phyloP scores from a whole-genome alignment of 2,888 invertebrate species.

The Dicyrtomina minuta region DNA sequence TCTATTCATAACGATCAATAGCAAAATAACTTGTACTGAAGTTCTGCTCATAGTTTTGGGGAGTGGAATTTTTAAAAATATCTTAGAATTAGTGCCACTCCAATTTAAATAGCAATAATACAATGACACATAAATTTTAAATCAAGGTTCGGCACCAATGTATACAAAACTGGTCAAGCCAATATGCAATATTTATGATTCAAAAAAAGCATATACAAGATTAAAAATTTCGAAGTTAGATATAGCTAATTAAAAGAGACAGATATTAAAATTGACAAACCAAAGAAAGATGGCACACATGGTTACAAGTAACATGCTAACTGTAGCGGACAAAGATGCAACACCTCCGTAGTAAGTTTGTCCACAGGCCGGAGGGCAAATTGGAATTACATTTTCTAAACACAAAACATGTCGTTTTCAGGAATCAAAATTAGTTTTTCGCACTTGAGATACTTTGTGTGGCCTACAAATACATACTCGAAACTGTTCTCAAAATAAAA shows the following conservation, averaged over 20 bases:
- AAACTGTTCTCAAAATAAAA: too few species aligned
- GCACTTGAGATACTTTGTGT: too few species aligned
- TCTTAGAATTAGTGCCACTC: too few species aligned
- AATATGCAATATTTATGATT: not conserved
- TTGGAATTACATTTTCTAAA: constrained; percentile 85
- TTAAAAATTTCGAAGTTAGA: not conserved
- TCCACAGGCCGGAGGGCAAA: constrained; percentile 89
- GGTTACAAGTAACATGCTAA: constrained; percentile 48
- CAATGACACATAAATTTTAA: not conserved
- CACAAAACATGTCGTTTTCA: constrained; percentile 34
- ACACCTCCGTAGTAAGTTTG: constrained; percentile 62
- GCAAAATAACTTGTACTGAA: too few species aligned
- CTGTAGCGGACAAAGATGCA: constrained; percentile 54
- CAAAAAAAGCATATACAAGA: constrained; percentile 6
- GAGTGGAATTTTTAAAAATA: too few species aligned
- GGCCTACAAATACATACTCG: too few species aligned
- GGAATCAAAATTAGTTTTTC: too few species aligned
- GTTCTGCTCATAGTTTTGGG: too few species aligned
- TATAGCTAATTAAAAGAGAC: not conserved
- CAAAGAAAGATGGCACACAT: constrained; percentile 45
- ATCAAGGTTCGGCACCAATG: not conserved
- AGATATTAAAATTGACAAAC: constrained; percentile 35
- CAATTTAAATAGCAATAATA: not conserved
- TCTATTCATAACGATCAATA: too few species aligned
- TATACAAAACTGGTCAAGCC: not conserved